phyloP scores from a whole-genome alignment of 2,797 vertebrate genomes.

The Coracias cyanogaster region DNA sequence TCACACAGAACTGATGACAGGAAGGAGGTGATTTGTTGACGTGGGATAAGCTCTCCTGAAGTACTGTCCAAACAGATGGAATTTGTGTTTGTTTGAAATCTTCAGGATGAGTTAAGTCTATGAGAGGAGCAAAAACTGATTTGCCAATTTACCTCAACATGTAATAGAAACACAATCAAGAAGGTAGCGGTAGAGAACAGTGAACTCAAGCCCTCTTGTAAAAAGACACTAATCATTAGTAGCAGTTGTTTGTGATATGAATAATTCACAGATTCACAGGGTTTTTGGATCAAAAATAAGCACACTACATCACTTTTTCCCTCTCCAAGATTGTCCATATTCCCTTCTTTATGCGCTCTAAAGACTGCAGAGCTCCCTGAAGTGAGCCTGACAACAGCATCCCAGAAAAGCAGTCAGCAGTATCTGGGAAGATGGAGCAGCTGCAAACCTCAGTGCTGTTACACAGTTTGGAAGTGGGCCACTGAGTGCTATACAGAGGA shows the following conservation, averaged over 20 bases:
- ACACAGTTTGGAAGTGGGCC: background rate
- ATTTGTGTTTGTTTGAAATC: slow-evolving; percentile 1
- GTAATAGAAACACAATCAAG: background rate
- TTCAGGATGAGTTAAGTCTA: background rate
- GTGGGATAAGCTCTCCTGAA: background rate
- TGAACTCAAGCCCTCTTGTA: background rate
- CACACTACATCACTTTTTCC: background rate
- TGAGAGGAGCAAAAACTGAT: background rate
- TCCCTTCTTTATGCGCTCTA: background rate
- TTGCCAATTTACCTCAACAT: background rate
- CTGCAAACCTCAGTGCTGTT: background rate
- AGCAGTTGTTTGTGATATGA: background rate
- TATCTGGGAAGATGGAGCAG: background rate
- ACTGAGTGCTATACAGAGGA: background rate
- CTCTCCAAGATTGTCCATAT: background rate
- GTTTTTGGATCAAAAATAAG: background rate
- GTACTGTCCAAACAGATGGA: background rate
- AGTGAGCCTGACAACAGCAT: background rate
- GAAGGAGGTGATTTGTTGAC: background rate
- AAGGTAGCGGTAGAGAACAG: background rate
- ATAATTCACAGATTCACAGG: background rate
- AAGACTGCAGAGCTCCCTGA: background rate
- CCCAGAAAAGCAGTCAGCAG: background rate
- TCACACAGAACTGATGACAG: background rate
- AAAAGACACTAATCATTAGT: background rate